These are phyloP conservation scores for Odontomyia ornata DNA, from an alignment of 2,888 invertebrate species.

Conservation along the genomic window DNA sequence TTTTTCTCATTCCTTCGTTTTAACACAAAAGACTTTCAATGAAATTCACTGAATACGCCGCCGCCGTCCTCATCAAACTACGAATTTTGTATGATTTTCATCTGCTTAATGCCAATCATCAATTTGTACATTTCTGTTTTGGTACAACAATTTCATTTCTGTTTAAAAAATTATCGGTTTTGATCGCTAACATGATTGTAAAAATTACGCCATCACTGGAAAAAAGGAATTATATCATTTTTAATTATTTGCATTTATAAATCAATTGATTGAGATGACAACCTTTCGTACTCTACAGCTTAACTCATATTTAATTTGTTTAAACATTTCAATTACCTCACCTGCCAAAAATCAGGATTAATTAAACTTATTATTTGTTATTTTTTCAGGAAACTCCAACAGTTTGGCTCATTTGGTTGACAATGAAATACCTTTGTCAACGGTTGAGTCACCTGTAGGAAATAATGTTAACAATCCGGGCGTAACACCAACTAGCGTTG, in stretches of 20 bases:
- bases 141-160: too few species aligned
- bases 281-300: constrained; percentile 30
- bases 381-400: constrained; percentile 70
- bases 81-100: too few species aligned
- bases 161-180: too few species aligned
- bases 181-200: too few species aligned
- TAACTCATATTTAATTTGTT: not conserved
- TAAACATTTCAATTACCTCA: not conserved
- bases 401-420: constrained; percentile 73
- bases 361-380: not conserved
- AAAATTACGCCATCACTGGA: too few species aligned
- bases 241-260: not conserved
- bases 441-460: constrained; percentile 58
- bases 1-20: too few species aligned
- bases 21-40: too few species aligned
- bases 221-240: too few species aligned
- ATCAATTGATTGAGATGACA: constrained; percentile 27
- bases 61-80: too few species aligned
- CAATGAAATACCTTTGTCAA: constrained; percentile 72
- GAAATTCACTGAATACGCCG: too few species aligned
- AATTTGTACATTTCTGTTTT: too few species aligned
- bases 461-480: constrained; percentile 47
- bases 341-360: not conserved
- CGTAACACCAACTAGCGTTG: constrained; percentile 55
- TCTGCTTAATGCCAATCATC: too few species aligned